Base-by-base conservation (phyloP, 2,797 vertebrate genomes). In the Siniperca scherzeri region DNA sequence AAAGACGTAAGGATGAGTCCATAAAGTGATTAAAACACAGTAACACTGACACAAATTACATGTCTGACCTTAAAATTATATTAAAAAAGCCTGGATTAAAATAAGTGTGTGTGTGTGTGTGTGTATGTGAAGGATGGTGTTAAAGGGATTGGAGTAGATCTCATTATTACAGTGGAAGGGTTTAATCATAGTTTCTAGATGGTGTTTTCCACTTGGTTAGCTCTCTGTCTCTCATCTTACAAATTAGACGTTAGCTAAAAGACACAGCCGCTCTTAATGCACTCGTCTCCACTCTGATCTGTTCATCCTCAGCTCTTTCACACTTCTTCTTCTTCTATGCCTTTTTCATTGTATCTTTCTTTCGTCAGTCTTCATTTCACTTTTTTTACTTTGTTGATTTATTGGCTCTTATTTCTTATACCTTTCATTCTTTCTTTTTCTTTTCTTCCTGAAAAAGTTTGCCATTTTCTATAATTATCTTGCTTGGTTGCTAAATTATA, bases 111-210 rank as follows among this genome's bases (percentile, higher is more conserved):
- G 76, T 72, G 76, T 72, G 69, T 80, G 85, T 79, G 85, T 80
- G 82, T 82, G 57, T 62, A 70, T 78, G 84, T 83, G 48, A 52
- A 52, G 48, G 48, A 68, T 74, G 81, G 33, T 78, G 90, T 88
- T 91, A 91, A 92, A 87, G 64, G 90, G 90, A 92, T 92, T 93
- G 88, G 30, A 82, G 71, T 50, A 84, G 87, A 90, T 92, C 88
- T 92, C 92, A 92, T 94, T 91, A 92, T 87, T 92, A 84, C 91
- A 88, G 68, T 86, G 91, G 91, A 90, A 77, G 75, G 78, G 70
- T 93, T 94, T 93, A 92, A 94, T 93, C 93, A 94, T 74, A 80
- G 84, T 85, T 88, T 88, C 80, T 88, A 74, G 80, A 91, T 81
- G 87, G 68, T 87, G 74, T 91, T 91, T 93, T 92, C 88, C 91